Evolutionary conservation across 2,113 vertebrate species (phyloP), one percentile per base, ranked within the genome.

Genomic region (Dipodomys ordii): DNA sequence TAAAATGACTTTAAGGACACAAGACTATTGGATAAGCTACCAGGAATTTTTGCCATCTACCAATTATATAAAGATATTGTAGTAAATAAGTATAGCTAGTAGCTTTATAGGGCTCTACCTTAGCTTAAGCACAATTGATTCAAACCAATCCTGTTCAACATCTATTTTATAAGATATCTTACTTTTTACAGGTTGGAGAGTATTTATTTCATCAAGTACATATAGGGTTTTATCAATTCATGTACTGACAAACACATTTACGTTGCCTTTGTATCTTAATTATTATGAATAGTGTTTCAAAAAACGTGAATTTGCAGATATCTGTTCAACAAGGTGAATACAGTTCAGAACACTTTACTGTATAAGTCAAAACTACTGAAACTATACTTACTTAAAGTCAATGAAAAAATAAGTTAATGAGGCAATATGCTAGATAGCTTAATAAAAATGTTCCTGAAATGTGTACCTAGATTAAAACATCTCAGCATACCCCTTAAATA

Each of bases 1-100:
- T 80, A 35, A 87, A 88, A 25, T 94, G 23, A 49, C 28, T 76
- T 93, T 89, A 69, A 68, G 35, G 46, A 87, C 83, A 53, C 86
- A 92, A 53, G 7, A 39, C 18, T 44, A n/a, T 39, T 73, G 44
- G 10, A 62, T 44, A 72, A 19, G 25, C 28, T 79, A 18, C 39
- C 2, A 46, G 44, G 77, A 74, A 8, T 79, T 79, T 86, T 22
- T 87, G 19, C 7, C n/a, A 87, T n/a, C 68, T 27, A 18, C 16
- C 28, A 73, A 16, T 39, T 73, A 68, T 53, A 12, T 86, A 62
- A 78, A 88, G 16, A 46, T 35, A 4, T n/a, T 81, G 69, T 23
- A 67, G 30, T 20, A 76, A 49, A 39, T 9, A 62, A 15, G 8
- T 44, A 83, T 27, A 82, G 7, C 30, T 86, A 77, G 19, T 65